These are phyloP conservation scores for Agonopterix arenella DNA, from an alignment of 2,888 invertebrate species.

Conservation along the genomic window DNA sequence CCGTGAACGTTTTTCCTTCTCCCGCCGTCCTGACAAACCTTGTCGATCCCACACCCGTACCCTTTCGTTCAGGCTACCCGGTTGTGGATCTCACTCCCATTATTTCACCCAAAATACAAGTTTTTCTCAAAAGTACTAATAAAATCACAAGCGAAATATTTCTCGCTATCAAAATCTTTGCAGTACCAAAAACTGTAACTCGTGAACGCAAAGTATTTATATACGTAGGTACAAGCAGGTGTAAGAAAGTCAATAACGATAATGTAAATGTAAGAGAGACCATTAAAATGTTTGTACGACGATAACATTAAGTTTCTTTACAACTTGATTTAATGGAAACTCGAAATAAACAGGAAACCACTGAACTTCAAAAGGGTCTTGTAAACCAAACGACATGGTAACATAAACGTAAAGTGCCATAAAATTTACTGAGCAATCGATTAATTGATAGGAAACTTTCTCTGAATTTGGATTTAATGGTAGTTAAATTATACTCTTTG, in stretches of 20 bases:
- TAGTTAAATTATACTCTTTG: slow-evolving; percentile 10
- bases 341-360: slow-evolving; percentile 26
- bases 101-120: too few species aligned
- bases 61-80: too few species aligned
- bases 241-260: slow-evolving; percentile 3
- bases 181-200: too few species aligned
- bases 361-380: slow-evolving; percentile 24
- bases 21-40: too few species aligned
- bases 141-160: too few species aligned
- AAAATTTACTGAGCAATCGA: slow-evolving; percentile 13
- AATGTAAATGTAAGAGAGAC: neutral
- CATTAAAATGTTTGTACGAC: slow-evolving; percentile 5
- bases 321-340: slow-evolving; percentile 17
- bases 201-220: too few species aligned
- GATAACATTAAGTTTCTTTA: slow-evolving; percentile 2
- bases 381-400: slow-evolving; percentile 14
- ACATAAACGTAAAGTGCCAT: slow-evolving; percentile 18
- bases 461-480: slow-evolving; percentile 10
- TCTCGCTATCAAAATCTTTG: too few species aligned
- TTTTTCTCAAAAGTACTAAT: too few species aligned
- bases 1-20: too few species aligned
- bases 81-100: too few species aligned
- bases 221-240: neutral
- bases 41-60: too few species aligned
- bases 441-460: slow-evolving; percentile 13